Conservation (phyloP, 1,140 invertebrate species). For the Hestina assimilis region DNA sequence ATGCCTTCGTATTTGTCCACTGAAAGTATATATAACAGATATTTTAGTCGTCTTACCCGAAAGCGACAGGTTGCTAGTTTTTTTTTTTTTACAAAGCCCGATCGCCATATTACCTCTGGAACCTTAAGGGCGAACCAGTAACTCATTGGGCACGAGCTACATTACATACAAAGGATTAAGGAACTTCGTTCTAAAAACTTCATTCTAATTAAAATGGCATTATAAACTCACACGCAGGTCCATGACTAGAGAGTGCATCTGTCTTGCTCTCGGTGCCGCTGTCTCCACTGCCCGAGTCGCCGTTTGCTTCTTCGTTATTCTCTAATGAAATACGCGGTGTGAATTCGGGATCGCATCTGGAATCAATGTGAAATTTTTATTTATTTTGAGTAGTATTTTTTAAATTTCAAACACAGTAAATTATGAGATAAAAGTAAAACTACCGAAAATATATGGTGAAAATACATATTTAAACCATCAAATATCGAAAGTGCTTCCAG, state of each 20-base stretch:
- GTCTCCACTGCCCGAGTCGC: conserved; percentile 57
- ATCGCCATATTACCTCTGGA: no score
- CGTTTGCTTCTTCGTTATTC: conserved; percentile 44
- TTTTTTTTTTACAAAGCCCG: no score
- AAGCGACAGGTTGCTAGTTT: no score
- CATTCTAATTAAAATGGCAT: neutral
- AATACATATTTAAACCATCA: no score
- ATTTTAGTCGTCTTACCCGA: neutral
- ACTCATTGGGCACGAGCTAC: no score
- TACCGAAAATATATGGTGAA: no score
- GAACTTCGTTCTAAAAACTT: no score
- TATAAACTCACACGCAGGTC: conserved; percentile 19
- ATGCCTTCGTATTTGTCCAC: conserved; percentile 83
- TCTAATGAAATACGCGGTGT: conserved; percentile 80
- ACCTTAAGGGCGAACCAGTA: no score
- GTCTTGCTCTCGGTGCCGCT: conserved; percentile 53
- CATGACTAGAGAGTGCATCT: conserved; percentile 21
- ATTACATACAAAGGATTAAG: no score
- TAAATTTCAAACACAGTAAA: neutral
- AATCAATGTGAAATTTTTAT: neutral
- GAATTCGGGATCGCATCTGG: conserved; percentile 88
- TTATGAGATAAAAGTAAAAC: neutral
- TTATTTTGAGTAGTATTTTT: neutral
- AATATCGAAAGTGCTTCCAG: no score
- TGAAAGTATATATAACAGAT: conserved; percentile 27